phyloP scores from a whole-genome alignment of 2,888 invertebrate genomes.

The Sinotaia quadrata region DNA sequence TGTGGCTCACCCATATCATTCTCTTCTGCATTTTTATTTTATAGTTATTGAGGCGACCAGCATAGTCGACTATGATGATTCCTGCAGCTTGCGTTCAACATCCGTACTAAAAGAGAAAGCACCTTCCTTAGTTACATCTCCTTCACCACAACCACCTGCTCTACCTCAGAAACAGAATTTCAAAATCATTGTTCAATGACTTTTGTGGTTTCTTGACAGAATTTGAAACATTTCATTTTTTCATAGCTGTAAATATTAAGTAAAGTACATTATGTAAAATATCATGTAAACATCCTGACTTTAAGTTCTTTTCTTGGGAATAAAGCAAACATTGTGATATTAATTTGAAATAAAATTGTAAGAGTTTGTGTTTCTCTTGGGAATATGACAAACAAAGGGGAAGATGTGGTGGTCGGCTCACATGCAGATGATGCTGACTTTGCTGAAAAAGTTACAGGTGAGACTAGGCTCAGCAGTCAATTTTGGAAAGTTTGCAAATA shows the following conservation, averaged over 20 bases:
- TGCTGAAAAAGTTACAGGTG: slow-evolving; percentile 46
- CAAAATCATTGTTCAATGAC: slow-evolving; percentile 17
- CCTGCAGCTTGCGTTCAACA: not conserved
- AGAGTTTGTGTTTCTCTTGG: too few species aligned
- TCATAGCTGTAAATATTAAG: too few species aligned
- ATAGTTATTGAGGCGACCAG: slow-evolving; percentile 55
- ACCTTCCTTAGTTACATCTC: not conserved
- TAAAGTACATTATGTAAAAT: too few species aligned
- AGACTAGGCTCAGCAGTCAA: too few species aligned
- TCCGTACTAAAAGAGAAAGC: not conserved
- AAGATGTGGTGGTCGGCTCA: slow-evolving; percentile 50
- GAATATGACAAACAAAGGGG: slow-evolving; percentile 8
- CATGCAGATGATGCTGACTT: slow-evolving; percentile 41
- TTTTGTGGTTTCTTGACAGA: too few species aligned
- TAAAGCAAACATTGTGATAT: too few species aligned
- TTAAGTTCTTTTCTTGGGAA: too few species aligned
- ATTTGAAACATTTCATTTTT: too few species aligned
- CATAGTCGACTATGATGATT: slow-evolving; percentile 30
- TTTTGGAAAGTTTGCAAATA: too few species aligned
- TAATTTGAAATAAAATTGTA: too few species aligned
- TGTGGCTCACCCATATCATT: too few species aligned
- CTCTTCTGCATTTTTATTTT: slow-evolving; percentile 14
- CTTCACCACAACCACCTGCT: not conserved
- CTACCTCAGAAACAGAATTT: not conserved
- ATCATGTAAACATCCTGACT: too few species aligned